A percentile compares a stretch with the other conserved stretches of the same genome.
phyloP scores from a whole-genome alignment of 37 sponge, comb jelly and placozoan genomes.

The Eunapius fragilis region DNA sequence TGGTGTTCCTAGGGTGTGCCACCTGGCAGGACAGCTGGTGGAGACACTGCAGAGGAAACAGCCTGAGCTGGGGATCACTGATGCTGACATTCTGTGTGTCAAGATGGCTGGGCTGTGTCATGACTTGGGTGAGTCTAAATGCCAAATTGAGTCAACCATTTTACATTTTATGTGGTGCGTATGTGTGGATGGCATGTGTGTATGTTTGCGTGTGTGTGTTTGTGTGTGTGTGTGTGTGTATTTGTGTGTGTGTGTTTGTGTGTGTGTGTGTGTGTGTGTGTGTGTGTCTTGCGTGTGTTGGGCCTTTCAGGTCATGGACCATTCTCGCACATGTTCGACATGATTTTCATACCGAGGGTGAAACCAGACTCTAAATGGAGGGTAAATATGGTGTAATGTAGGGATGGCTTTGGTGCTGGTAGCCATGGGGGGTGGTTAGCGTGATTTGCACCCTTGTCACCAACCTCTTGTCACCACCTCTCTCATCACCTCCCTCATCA shows the following conservation, averaged over 20 bases:
- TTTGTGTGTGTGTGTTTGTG: not conserved
- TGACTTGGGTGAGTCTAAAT: conserved; percentile 74
- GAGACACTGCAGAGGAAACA: conserved; percentile 77
- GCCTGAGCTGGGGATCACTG: conserved; percentile 86
- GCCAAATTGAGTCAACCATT: not conserved
- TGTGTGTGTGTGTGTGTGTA: conserved; percentile 1
- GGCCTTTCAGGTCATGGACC: conserved; percentile 86
- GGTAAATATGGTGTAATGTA: not conserved
- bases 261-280: not conserved
- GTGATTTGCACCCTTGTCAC: too few species aligned
- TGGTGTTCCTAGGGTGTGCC: conserved; percentile 68
- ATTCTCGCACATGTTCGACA: conserved; percentile 94
- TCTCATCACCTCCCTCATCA: too few species aligned
- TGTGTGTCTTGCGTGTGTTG: not conserved
- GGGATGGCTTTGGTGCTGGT: not conserved
- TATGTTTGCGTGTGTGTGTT: not conserved
- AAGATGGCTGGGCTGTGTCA: conserved; percentile 95
- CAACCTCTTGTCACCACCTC: too few species aligned
- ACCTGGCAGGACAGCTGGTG: conserved; percentile 89
- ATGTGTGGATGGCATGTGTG: too few species aligned
- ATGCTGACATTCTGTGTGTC: conserved; percentile 91
- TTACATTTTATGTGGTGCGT: not conserved
- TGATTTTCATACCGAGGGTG: conserved; percentile 69
- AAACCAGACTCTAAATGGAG: conserved; percentile 40
- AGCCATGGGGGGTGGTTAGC: too few species aligned